phyloP scores from a whole-genome alignment of 2,888 invertebrate species.

The Erpobdella octoculata region DNA sequence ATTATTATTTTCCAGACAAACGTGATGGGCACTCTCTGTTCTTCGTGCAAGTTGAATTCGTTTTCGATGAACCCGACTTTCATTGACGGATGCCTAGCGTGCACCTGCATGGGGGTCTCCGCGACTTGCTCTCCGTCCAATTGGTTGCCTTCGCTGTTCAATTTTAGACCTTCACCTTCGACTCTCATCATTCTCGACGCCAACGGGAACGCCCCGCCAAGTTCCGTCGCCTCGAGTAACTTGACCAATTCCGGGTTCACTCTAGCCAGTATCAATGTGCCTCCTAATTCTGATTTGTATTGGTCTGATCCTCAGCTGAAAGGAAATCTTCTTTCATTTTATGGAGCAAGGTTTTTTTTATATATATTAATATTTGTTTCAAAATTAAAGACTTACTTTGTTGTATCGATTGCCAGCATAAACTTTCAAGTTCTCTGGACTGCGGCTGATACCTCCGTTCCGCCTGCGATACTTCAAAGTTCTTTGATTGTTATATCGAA shows the following conservation, averaged over 20 bases:
- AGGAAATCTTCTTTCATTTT: slow-evolving; percentile 37
- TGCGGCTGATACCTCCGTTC: background rate
- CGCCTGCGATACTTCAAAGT: background rate
- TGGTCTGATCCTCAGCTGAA: slow-evolving; percentile 27
- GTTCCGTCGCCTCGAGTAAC: background rate
- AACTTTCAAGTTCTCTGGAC: background rate
- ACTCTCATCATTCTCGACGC: slow-evolving; percentile 3
- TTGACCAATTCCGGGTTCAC: background rate
- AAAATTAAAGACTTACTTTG: background rate
- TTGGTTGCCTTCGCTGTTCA: background rate
- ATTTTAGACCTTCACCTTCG: slow-evolving; percentile 4
- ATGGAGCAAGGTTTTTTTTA: slow-evolving; percentile 29
- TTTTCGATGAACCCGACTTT: slow-evolving; percentile 34
- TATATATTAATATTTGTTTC: background rate
- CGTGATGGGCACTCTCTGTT: slow-evolving; percentile 34
- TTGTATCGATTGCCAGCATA: background rate
- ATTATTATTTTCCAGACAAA: slow-evolving; percentile 33
- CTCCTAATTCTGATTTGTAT: slow-evolving; percentile 23
- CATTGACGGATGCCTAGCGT: slow-evolving; percentile 37
- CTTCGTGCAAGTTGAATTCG: slow-evolving; percentile 34
- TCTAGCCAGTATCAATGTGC: slow-evolving; percentile 29
- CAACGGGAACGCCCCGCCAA: slow-evolving; percentile 4
- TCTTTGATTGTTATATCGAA: background rate
- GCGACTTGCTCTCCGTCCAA: slow-evolving; percentile 33
- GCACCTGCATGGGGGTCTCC: slow-evolving; percentile 40